Conservation (phyloP, 2,888 invertebrate species). For the Arge pagana region DNA sequence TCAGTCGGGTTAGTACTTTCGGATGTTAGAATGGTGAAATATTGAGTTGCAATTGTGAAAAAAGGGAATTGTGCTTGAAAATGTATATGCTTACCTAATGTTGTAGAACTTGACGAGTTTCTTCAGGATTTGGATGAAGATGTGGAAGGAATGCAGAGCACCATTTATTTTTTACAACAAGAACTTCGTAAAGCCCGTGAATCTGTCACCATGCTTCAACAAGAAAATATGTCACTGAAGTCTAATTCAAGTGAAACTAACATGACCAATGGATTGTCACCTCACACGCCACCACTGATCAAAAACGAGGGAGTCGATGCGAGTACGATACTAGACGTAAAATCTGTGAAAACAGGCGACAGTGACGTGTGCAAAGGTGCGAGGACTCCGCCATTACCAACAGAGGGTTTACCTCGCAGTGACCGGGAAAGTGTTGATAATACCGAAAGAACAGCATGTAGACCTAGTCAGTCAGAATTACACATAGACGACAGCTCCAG, state of each 20-base stretch:
- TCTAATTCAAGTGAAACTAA: slow-evolving; percentile 42
- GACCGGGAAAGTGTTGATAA: slow-evolving; percentile 43
- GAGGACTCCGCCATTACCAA: slow-evolving; percentile 48
- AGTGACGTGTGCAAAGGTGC: slow-evolving; percentile 51
- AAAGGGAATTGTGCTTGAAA: too few relatives aligned
- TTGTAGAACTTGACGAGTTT: slow-evolving; percentile 90
- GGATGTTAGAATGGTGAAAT: neutral
- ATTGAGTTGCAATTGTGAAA: neutral
- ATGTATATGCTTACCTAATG: too few relatives aligned
- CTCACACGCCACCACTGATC: slow-evolving; percentile 51
- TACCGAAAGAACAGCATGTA: slow-evolving; percentile 39
- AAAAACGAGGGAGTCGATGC: slow-evolving; percentile 40
- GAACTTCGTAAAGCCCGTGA: slow-evolving; percentile 86
- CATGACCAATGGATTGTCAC: slow-evolving; percentile 51
- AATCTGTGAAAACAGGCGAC: slow-evolving; percentile 37
- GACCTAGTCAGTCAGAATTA: slow-evolving; percentile 39
- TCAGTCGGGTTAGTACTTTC: slow-evolving; percentile 75
- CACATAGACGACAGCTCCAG: slow-evolving; percentile 56
- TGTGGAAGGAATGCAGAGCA: slow-evolving; percentile 98
- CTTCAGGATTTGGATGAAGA: slow-evolving; percentile 96
- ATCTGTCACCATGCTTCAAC: slow-evolving; percentile 67
- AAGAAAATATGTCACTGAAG: slow-evolving; percentile 59
- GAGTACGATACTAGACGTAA: slow-evolving; percentile 24
- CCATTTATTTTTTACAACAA: slow-evolving; percentile 91
- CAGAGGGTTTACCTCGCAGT: slow-evolving; percentile 37